phyloP scores from a whole-genome alignment of 35 echinoderm and acorn worm species.

The Apostichopus japonicus region DNA sequence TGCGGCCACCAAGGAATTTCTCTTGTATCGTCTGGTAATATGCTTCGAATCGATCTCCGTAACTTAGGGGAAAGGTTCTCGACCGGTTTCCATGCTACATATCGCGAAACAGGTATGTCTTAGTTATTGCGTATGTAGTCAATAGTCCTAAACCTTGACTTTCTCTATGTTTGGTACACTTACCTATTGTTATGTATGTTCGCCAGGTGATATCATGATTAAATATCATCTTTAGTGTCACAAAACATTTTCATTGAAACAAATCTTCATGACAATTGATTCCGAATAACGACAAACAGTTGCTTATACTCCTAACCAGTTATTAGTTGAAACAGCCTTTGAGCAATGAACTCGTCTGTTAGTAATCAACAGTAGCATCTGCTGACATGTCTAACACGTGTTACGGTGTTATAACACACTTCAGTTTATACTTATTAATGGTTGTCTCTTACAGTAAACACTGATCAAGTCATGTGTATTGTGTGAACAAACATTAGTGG shows the following conservation, averaged over 20 bases:
- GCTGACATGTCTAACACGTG: too few species aligned
- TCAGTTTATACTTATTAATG: too few species aligned
- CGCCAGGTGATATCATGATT: background rate
- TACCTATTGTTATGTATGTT: background rate
- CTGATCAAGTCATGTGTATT: too few species aligned
- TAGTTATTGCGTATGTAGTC: background rate
- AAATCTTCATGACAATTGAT: background rate
- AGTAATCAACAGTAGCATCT: background rate
- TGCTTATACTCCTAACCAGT: background rate
- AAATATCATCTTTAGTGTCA: background rate
- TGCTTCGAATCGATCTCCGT: background rate
- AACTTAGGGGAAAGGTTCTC: background rate
- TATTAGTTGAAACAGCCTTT: too few species aligned
- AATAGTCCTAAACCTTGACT: background rate
- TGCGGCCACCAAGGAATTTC: background rate
- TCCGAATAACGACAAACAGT: background rate
- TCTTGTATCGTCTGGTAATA: background rate
- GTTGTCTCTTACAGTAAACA: too few species aligned
- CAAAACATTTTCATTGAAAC: background rate
- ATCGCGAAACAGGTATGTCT: background rate
- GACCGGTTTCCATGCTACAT: background rate
- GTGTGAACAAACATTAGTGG: too few species aligned
- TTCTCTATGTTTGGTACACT: background rate
- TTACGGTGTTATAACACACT: background rate
- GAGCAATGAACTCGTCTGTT: background rate